A percentile compares a stretch with the other conserved stretches of the same genome.
Conservation (phyloP, 2,888 invertebrate genomes). For the Agapetus fuscipes region DNA sequence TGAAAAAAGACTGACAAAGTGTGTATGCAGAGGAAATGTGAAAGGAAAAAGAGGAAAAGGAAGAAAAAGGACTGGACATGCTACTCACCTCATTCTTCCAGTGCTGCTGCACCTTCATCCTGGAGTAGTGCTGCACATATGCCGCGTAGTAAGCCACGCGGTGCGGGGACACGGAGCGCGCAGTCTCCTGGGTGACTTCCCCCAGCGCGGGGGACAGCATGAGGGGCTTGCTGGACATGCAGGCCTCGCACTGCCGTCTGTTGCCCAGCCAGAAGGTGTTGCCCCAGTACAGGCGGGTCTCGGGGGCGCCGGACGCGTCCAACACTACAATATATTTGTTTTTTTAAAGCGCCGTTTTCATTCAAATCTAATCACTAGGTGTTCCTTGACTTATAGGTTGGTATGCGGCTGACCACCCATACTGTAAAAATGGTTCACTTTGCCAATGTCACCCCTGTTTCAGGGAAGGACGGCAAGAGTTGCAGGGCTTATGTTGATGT, state of each 20-base stretch:
- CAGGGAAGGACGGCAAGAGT: no score
- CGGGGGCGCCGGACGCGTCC: constrained; percentile 47
- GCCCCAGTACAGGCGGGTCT: constrained; percentile 46
- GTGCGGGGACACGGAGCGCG: constrained; percentile 30
- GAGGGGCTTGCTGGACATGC: constrained; percentile 26
- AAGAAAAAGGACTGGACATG: no score
- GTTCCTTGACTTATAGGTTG: no score
- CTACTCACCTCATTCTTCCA: constrained; percentile 13
- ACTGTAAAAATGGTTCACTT: no score
- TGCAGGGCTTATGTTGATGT: no score
- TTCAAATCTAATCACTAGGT: no score
- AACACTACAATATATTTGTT: constrained; percentile 34
- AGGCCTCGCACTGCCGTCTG: constrained; percentile 38
- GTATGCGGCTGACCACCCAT: no score
- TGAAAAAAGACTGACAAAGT: no score
- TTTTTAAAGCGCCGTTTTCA: no score
- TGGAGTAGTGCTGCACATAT: constrained; percentile 33
- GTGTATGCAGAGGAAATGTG: no score
- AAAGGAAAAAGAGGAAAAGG: no score
- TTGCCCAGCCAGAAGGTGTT: constrained; percentile 52
- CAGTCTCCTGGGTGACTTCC: constrained; percentile 29
- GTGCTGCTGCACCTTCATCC: constrained; percentile 28
- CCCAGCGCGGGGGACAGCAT: constrained; percentile 27
- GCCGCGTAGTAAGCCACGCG: constrained; percentile 33
- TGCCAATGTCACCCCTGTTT: no score